phyloP scores from a whole-genome alignment of 2,113 vertebrate species.

The Puntigrus tetrazona region DNA sequence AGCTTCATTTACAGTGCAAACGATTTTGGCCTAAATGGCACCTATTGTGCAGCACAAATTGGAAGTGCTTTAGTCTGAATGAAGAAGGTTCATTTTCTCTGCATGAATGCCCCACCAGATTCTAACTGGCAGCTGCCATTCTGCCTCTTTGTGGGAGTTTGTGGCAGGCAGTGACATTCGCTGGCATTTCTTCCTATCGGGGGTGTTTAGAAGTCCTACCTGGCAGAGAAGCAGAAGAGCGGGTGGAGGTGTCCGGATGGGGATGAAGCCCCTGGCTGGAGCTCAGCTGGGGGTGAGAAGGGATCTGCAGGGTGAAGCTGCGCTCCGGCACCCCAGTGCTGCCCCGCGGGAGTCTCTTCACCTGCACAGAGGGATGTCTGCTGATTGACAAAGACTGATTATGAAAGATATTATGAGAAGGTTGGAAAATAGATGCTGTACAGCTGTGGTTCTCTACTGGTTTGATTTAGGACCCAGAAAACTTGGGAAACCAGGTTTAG shows the following conservation, averaged over 20 bases:
- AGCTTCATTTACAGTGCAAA: constrained; percentile 29
- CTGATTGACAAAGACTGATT: constrained; percentile 38
- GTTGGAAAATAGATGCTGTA: constrained; percentile 8
- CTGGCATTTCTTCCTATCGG: constrained; percentile 69
- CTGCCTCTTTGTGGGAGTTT: constrained; percentile 55
- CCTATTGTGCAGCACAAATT: neutral
- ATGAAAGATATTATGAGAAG: constrained; percentile 1
- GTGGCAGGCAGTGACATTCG: constrained; percentile 62
- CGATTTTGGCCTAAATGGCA: constrained; percentile 10
- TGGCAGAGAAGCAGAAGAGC: constrained; percentile 64
- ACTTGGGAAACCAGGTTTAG: neutral
- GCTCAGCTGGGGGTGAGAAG: constrained; percentile 57
- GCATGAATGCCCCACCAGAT: constrained; percentile 58
- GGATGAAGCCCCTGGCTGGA: constrained; percentile 61
- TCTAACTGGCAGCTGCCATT: constrained; percentile 64
- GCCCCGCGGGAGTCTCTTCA: constrained; percentile 77
- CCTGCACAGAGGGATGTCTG: constrained; percentile 69
- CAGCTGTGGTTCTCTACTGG: neutral
- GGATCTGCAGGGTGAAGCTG: constrained; percentile 55
- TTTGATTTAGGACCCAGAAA: neutral
- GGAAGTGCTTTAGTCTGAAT: neutral
- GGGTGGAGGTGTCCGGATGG: constrained; percentile 57
- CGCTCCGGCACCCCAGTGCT: constrained; percentile 55
- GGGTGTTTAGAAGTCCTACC: constrained; percentile 65
- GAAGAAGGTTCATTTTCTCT: constrained; percentile 58